Percentiles rank a stretch among this genome's conserved stretches.
phyloP scores from a whole-genome alignment of 2,888 invertebrate genomes.

The Serripes groenlandicus region DNA sequence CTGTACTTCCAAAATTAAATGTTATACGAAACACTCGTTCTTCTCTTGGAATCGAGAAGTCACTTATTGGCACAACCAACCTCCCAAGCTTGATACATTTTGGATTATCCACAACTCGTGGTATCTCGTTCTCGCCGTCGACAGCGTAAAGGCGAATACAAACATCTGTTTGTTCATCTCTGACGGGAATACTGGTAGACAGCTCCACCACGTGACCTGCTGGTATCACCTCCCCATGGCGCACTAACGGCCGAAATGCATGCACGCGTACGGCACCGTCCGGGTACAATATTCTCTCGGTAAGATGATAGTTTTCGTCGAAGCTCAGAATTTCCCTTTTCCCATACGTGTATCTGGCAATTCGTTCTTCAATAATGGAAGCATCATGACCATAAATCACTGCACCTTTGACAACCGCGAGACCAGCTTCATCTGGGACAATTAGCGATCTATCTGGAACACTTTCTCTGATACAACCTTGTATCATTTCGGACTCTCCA shows the following conservation, averaged over 20 bases:
- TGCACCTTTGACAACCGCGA: not conserved
- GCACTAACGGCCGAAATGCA: not conserved
- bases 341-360: slow-evolving; percentile 6
- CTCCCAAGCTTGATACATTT: not conserved
- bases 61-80: not conserved
- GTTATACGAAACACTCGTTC: not conserved
- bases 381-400: not conserved
- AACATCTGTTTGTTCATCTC: not conserved
- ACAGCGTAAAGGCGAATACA: slow-evolving; percentile 2
- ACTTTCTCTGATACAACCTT: not conserved
- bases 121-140: not conserved
- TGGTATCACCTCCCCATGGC: not conserved
- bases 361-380: not conserved
- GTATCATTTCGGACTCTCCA: slow-evolving; percentile 5
- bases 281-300: not conserved
- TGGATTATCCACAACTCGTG: slow-evolving; percentile 1
- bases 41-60: not conserved
- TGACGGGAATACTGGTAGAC: not conserved
- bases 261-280: not conserved
- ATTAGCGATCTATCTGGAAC: not conserved
- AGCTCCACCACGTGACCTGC: not conserved
- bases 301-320: not conserved
- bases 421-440: not conserved
- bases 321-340: not conserved
- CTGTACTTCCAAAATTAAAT: not conserved